Base-by-base conservation (phyloP, 1,140 invertebrate genomes). In the Lasioglossum albipes region DNA sequence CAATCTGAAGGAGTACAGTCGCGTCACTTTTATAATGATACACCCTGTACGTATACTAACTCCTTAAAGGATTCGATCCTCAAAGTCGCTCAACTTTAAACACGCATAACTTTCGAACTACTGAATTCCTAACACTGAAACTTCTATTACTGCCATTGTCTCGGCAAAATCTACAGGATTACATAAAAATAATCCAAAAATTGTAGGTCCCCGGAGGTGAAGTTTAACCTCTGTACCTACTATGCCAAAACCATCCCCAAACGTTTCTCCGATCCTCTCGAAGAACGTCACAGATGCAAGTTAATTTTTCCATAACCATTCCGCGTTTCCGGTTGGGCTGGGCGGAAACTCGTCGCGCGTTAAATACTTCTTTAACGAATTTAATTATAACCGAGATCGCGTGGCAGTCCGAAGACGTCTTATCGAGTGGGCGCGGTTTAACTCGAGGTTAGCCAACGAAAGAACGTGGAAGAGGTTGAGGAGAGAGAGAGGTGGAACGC, bases 361-460 rank as follows among this genome's bases (percentile, higher is more conserved):
- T 10, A 36, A 64, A 36, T 31, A 10, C 27, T 41, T 16, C 36
- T 57, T 20, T 36, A 18, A 59, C 2, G 42, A 42, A 31, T 6
- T 1, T 69, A 59, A 65, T 72, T 54, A 65, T 18, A 20, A 41
- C 22, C 65, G 18, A 7, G 27, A 59, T 9, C 45, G 16, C 49
- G 31, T n/a, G 16, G 45, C 49, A 62, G 52, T 45, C n/a, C 7
- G 36, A 16, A 10, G 36, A 2, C 13, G 57, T 62, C 52, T 64
- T 54, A 71, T 54, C 27, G 27, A 16, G 52, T 1, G 52, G 9
- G 22, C 64, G 62, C 67, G 42, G 20, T 79, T 79, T 79, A 79
- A 79, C 64, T 71, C 27, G 27, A 20, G 45, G 45, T 13, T 36
- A 49, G 2, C 2, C 12, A 10, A 16, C 1, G 16, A 54, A 54